These are phyloP conservation scores for Hepsetus odoe DNA, from an alignment of 2,113 vertebrate genomes.

Conservation along the genomic window DNA sequence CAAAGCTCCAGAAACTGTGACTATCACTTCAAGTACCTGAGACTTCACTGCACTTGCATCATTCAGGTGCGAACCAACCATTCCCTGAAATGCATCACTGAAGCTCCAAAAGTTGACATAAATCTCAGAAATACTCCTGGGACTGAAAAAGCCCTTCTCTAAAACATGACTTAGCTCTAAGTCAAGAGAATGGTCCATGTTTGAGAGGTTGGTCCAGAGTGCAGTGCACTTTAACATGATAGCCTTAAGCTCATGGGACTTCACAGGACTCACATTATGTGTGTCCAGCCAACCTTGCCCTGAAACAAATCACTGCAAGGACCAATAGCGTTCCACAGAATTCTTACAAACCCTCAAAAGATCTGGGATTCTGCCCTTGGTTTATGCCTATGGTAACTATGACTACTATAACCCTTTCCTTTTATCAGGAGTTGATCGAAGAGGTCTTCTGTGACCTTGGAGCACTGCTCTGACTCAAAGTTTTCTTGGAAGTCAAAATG, in stretches of 20 bases:
- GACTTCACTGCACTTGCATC: background rate
- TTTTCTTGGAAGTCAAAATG: background rate
- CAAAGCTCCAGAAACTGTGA: background rate
- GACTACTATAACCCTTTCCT: background rate
- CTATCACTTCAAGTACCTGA: too few species aligned
- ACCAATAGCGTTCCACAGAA: background rate
- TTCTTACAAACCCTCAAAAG: background rate
- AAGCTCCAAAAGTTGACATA: background rate
- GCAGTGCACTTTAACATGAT: background rate
- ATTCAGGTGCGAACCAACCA: background rate
- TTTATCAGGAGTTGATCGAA: background rate
- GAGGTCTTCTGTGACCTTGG: background rate
- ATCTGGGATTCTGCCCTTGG: background rate
- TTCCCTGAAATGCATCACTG: background rate
- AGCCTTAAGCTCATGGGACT: background rate
- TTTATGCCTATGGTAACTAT: background rate
- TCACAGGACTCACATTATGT: background rate
- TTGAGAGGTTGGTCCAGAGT: background rate
- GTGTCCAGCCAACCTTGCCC: background rate
- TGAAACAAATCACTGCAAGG: background rate
- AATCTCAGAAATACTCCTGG: background rate
- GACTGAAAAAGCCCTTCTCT: background rate
- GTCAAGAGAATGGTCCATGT: background rate
- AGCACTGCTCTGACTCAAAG: background rate
- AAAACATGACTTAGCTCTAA: too few species aligned